phyloP scores from a whole-genome alignment of 2,888 invertebrate species.

The Kryphioiulus occultus region DNA sequence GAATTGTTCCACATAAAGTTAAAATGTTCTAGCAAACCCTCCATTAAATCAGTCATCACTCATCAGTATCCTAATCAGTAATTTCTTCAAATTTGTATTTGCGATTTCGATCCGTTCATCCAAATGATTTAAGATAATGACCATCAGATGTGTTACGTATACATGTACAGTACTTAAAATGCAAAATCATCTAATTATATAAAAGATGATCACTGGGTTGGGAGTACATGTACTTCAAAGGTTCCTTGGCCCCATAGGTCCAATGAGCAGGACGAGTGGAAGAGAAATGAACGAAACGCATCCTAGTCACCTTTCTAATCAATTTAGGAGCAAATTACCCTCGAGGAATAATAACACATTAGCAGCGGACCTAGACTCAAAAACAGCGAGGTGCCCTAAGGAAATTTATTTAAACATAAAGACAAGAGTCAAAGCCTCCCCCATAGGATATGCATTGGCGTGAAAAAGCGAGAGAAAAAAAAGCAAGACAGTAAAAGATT shows the following conservation, averaged over 20 bases:
- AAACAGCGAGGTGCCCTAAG: background rate
- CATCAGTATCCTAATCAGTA: too few relatives aligned
- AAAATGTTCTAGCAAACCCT: too few relatives aligned
- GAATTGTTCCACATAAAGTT: too few relatives aligned
- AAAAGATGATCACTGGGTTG: background rate
- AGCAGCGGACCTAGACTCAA: background rate
- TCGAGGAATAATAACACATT: background rate
- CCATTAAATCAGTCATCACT: too few relatives aligned
- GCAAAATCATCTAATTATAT: background rate
- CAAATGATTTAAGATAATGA: background rate
- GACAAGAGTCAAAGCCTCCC: background rate
- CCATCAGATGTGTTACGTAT: background rate
- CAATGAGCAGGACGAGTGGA: background rate
- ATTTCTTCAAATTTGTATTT: too few relatives aligned
- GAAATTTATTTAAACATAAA: background rate
- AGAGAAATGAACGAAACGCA: background rate
- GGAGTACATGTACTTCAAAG: background rate
- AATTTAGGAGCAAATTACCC: background rate
- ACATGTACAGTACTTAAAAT: background rate
- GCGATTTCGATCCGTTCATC: background rate
- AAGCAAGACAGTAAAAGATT: background rate
- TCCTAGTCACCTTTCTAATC: background rate
- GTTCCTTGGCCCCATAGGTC: background rate
- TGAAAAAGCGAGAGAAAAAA: background rate
- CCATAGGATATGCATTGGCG: background rate